Evolutionary conservation across 92 coral and sea anemone genomes (phyloP).

Genomic region (Porites evermanni): DNA sequence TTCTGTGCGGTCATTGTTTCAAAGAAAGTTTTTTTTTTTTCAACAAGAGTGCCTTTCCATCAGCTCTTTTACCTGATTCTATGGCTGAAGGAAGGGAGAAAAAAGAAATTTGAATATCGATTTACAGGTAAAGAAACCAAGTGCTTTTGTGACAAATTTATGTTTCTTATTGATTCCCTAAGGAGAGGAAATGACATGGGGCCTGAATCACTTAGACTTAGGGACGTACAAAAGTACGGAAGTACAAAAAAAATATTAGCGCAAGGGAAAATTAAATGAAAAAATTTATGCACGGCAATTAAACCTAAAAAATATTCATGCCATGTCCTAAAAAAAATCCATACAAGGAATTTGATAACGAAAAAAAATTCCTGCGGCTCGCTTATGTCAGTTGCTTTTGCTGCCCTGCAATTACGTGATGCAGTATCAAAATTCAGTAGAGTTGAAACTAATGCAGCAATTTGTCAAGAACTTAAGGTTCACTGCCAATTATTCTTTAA

Average conservation of each 20-base stretch:
- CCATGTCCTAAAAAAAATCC: too few species aligned
- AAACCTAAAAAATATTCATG: too few species aligned
- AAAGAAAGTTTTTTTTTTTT: too few species aligned
- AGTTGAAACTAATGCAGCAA: conserved; percentile 48
- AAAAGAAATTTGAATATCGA: conserved; percentile 63
- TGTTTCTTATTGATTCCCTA: conserved; percentile 58
- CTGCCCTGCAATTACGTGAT: conserved; percentile 65
- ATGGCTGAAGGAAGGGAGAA: conserved; percentile 69
- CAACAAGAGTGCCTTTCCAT: too few species aligned
- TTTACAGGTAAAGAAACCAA: conserved; percentile 82
- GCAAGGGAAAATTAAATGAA: too few species aligned
- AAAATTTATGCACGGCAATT: too few species aligned
- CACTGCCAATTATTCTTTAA: conserved; percentile 60
- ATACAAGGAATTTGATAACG: too few species aligned
- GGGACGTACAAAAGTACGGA: too few species aligned
- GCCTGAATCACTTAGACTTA: conserved; percentile 50
- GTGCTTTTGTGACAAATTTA: conserved; percentile 68
- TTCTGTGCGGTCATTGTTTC: too few species aligned
- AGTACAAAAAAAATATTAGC: too few species aligned
- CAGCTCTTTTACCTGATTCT: too few species aligned
- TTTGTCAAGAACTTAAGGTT: conserved; percentile 46
- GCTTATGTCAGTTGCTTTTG: conserved; percentile 50
- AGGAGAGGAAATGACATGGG: conserved; percentile 49
- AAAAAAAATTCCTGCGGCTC: too few species aligned
- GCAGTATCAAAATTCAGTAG: conserved; percentile 65